Base-by-base conservation (phyloP, 1,140 invertebrate species). In the Zaprionus capensis region DNA sequence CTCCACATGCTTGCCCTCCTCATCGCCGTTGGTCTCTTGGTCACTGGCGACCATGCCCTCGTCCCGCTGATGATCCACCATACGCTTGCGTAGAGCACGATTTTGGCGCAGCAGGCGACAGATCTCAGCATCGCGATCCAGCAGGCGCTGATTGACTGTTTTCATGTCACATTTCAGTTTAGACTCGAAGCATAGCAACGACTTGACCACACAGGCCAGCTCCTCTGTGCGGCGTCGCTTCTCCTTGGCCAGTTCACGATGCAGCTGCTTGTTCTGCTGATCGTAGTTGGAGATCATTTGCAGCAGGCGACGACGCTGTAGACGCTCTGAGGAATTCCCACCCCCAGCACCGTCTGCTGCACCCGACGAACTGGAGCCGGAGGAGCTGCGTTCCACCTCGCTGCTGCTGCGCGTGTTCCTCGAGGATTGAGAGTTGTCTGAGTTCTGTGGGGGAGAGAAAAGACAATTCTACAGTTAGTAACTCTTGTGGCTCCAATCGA, bases 111-210 rank as follows among this genome's bases (percentile, higher is more conserved):
- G 41, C 26, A 92, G 76, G 5, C 91, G 82, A 57, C 94, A 93
- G 20, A 96, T 96, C 31, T 96, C 94, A 24, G 93, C 93, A 85
- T 96, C 95, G 77, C 95, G 95, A 69, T 96, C 95, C 44, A 93
- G 93, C 3, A 96, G 91, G 63, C 95, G 93, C 69, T 94, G 94
- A 41, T 94, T 94, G 31, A 96, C 96, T 20, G 93, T 94, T 81
- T 95, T 95, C 90, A 96, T 96, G 84, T 96, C 96, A 64, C 94
- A 94, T 64, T 94, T 94, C 2, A 96, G 82, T 34, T 95, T 93
- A 0, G 95, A 94, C 80, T 96, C 95, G 20, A 96, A 94, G 15
- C 94, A 93, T 2, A 96, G 82, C 20, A 96, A 83, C 1, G 95
- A 95, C 11, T 95, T 94, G 2, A 96, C 92, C 22, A 96, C 94